Evolutionary conservation across 2,888 invertebrate genomes (phyloP).

Genomic region (Cylloceria caligata): DNA sequence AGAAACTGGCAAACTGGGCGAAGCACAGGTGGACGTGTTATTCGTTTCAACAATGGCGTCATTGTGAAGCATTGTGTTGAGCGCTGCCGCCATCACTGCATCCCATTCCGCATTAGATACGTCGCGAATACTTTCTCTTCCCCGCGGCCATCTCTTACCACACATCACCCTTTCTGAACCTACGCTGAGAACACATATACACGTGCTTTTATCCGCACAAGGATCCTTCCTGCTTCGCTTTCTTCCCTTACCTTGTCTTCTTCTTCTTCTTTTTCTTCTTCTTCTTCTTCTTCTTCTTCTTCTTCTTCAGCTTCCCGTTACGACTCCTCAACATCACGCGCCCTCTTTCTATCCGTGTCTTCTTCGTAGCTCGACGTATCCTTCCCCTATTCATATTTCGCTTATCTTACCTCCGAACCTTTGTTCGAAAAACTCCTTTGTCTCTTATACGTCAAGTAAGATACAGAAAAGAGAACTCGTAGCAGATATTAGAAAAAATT

Average conservation of each 20-base stretch:
- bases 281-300: constrained; percentile 51
- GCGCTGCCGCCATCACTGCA: constrained; percentile 44
- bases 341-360: constrained; percentile 9
- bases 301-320: constrained; percentile 22
- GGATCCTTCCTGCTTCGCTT: constrained; percentile 61
- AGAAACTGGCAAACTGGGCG: constrained; percentile 65
- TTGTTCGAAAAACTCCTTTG: constrained; percentile 41
- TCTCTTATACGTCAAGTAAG: neutral
- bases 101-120: constrained; percentile 76
- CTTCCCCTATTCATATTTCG: constrained; percentile 24
- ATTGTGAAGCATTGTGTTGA: constrained; percentile 81
- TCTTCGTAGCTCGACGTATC: constrained; percentile 44
- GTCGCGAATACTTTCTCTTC: constrained; percentile 78
- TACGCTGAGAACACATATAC: constrained; percentile 66
- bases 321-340: constrained; percentile 9
- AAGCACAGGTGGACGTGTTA: constrained; percentile 81
- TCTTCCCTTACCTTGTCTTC: constrained; percentile 71
- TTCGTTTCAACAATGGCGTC: constrained; percentile 82
- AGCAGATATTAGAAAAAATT: neutral
- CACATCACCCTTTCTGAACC: constrained; percentile 29
- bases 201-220: constrained; percentile 66
- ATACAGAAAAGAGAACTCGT: neutral
- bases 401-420: neutral
- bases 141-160: constrained; percentile 32
- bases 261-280: constrained; percentile 35